Conservation (phyloP, 2,113 vertebrate genomes). For the Hippocampus mohnikei region DNA sequence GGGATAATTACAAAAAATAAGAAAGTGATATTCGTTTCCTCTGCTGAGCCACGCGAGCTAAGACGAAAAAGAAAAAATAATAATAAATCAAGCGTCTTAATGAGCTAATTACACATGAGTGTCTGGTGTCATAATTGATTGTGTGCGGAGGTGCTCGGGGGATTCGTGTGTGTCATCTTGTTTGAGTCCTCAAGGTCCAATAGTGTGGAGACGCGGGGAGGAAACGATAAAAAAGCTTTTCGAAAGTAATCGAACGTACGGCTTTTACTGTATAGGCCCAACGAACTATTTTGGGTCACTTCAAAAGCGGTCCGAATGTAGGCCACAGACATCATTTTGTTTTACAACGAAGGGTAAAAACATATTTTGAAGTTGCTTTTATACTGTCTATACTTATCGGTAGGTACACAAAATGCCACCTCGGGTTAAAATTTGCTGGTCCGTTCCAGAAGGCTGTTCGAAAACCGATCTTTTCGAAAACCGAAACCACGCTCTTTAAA, state of each 20-base stretch:
- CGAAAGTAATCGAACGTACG: conserved; percentile 8
- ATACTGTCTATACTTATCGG: too few relatives aligned
- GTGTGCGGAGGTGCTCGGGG: conserved; percentile 52
- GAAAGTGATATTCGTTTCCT: conserved; percentile 66
- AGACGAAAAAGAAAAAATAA: conserved; percentile 37
- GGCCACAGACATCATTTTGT: too few relatives aligned
- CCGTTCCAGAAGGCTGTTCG: too few relatives aligned
- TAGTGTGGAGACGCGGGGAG: conserved; percentile 31
- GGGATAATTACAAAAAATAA: conserved; percentile 71
- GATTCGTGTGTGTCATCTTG: conserved; percentile 35
- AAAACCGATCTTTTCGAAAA: too few relatives aligned
- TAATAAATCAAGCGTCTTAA: conserved; percentile 60
- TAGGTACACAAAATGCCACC: too few relatives aligned
- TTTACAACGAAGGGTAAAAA: too few relatives aligned
- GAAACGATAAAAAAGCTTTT: conserved; percentile 9
- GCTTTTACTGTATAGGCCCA: not conserved
- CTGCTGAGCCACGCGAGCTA: conserved; percentile 37
- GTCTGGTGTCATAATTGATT: conserved; percentile 69
- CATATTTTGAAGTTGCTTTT: too few relatives aligned
- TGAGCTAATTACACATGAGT: conserved; percentile 72
- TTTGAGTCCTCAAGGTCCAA: conserved; percentile 40
- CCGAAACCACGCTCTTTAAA: too few relatives aligned
- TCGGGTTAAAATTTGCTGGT: too few relatives aligned
- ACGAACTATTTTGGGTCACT: not conserved
- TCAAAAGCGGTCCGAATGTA: not conserved